Conservation (phyloP, 2,888 invertebrate genomes). For the Cantharis lateralis region DNA sequence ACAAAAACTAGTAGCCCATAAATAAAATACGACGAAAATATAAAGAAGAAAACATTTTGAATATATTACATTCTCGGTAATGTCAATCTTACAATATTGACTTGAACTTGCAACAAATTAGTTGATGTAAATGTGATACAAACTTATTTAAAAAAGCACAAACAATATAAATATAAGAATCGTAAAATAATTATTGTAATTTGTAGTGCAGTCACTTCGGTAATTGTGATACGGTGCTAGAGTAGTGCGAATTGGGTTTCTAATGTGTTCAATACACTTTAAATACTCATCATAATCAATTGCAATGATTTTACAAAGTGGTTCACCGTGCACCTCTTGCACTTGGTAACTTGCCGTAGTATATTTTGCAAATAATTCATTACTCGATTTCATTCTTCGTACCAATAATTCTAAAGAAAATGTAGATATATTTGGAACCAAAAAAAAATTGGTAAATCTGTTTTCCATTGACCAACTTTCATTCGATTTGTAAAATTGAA, state of each 20-base stretch:
- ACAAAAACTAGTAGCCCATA: too few species aligned
- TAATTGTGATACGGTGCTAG: background rate
- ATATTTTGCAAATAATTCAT: background rate
- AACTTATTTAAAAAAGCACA: background rate
- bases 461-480: background rate
- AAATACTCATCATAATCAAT: constrained; percentile 4
- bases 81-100: too few species aligned
- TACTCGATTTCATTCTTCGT: background rate
- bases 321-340: background rate
- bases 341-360: background rate
- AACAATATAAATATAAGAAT: background rate
- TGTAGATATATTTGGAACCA: constrained; percentile 3
- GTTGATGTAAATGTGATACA: background rate
- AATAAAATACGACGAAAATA: too few species aligned
- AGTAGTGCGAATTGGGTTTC: background rate
- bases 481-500: background rate
- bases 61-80: too few species aligned
- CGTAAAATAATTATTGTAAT: background rate
- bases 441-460: background rate
- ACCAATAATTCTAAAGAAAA: constrained; percentile 3
- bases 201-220: background rate
- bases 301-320: background rate
- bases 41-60: too few species aligned
- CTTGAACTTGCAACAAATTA: too few species aligned
- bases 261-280: background rate